phyloP scores from a whole-genome alignment of 2,888 invertebrate genomes.

The Cosmopolites sordidus region DNA sequence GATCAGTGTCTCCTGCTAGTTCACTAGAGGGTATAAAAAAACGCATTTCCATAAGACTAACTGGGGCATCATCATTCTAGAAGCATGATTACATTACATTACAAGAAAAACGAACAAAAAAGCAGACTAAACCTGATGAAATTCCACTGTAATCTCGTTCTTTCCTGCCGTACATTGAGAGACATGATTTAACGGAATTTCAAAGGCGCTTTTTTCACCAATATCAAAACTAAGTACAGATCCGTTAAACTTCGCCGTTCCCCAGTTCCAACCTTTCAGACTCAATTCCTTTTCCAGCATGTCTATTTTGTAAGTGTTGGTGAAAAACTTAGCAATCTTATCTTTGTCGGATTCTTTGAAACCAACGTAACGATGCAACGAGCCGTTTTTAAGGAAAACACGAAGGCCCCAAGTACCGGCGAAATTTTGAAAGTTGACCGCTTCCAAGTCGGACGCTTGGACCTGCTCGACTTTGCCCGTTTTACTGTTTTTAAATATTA shows the following conservation, averaged over 20 bases:
- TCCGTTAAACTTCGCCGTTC: conserved; percentile 89
- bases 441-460: conserved; percentile 76
- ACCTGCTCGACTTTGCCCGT: conserved; percentile 96
- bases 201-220: conserved; percentile 82
- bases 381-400: conserved; percentile 84
- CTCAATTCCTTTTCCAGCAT: conserved; percentile 90
- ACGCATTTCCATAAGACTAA: conserved; percentile 94
- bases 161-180: conserved; percentile 94
- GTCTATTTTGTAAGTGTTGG: conserved; percentile 74
- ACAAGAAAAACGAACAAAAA: conserved; percentile 8
- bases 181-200: conserved; percentile 92
- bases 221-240: conserved; percentile 82
- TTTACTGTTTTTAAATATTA: conserved; percentile 91
- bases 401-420: conserved; percentile 87
- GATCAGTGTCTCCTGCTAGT: conserved; percentile 79
- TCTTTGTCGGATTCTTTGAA: conserved; percentile 95
- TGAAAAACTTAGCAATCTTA: conserved; percentile 86
- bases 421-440: conserved; percentile 88
- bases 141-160: conserved; percentile 97
- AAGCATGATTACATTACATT: conserved; percentile 33
- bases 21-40: conserved; percentile 95
- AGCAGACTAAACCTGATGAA: conserved; percentile 69
- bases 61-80: conserved; percentile 96
- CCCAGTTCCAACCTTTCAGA: conserved; percentile 99
- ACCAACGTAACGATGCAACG: conserved; percentile 86